Percentiles rank a stretch among this genome's conserved stretches.
phyloP scores from a whole-genome alignment of 2,797 vertebrate species.

The Tragopan temminckii region DNA sequence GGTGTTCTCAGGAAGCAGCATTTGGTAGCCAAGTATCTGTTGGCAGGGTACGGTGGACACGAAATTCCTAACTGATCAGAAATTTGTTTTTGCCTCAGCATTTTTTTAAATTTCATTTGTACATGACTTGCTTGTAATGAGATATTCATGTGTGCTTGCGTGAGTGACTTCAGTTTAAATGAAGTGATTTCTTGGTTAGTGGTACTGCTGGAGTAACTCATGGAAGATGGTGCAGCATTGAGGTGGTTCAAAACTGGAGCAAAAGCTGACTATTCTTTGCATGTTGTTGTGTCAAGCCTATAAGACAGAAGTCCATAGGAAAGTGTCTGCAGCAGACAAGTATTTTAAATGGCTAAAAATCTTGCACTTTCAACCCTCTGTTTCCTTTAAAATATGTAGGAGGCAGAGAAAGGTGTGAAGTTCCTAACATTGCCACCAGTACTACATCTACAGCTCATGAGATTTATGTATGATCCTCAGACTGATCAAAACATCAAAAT shows the following conservation, averaged over 20 bases:
- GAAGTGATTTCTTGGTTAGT: background rate
- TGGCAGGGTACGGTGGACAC: background rate
- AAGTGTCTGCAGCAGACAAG: background rate
- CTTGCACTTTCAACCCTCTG: background rate
- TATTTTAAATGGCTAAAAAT: background rate
- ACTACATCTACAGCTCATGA: constrained; percentile 97
- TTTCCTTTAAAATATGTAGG: constrained; percentile 81
- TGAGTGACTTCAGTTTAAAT: background rate
- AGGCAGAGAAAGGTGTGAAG: constrained; percentile 98
- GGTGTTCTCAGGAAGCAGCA: background rate
- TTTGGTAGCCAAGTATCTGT: background rate
- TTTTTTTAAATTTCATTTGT: background rate
- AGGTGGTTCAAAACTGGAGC: background rate
- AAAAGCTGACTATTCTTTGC: background rate
- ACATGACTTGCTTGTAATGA: background rate
- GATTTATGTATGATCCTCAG: constrained; percentile 99
- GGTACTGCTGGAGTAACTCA: background rate
- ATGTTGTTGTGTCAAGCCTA: background rate
- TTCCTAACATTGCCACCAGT: constrained; percentile 98
- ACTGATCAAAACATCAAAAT: constrained; percentile 99
- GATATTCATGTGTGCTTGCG: background rate
- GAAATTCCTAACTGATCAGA: background rate
- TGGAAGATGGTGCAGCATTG: background rate
- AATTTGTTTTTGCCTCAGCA: background rate
- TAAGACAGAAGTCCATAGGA: background rate